Base-by-base conservation (phyloP, 1,140 invertebrate genomes). In the Aphelenchoides besseyi region DNA sequence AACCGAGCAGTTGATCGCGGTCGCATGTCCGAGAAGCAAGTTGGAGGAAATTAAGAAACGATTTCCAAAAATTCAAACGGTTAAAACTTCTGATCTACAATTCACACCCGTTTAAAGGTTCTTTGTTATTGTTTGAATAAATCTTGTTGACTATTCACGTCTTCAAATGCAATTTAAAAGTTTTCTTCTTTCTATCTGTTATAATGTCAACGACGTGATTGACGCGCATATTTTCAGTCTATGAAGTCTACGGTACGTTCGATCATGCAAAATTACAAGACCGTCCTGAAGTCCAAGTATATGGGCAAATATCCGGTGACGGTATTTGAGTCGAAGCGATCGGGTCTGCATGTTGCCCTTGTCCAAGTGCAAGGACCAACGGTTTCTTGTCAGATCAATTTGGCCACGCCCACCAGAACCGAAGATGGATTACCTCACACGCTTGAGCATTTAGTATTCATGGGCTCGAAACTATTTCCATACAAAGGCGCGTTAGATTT, bases 371-470 rank as follows among this genome's bases (percentile, higher is more conserved):
- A 67, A 2, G 74, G 74, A 1, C 74, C 74, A 12, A 68, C 72
- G 28, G 74, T 75, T 5, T 48, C 37, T 12, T 77, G 75, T 2
- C 36, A 35, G 12, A 75, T n/a, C n/a, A n/a, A n/a, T n/a, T n/a
- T n/a, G n/a, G n/a, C 90, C 23, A 95, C 93, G 12, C 92, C 95
- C 88, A 91, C 92, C 0, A 88, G 90, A 82, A 91, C 93, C 86
- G 92, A 95, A 86, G 92, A 95, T 88, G 93, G 93, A 2, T 83
- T 95, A 41, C 93, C 93, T 0, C 93, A 95, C 82, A 95, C 93
- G 9, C 86, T 95, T 83, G 93, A 95, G 82, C 93, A 96, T 86
- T 87, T 95, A 3, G 89, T 95, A 23, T 95, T 95, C 85, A 86
- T 95, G 80, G 93, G 93, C 0, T 93, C 92, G 81, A 89, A 94